phyloP scores from a whole-genome alignment of 2,888 invertebrate genomes.

The Phrixothrix hirtus region DNA sequence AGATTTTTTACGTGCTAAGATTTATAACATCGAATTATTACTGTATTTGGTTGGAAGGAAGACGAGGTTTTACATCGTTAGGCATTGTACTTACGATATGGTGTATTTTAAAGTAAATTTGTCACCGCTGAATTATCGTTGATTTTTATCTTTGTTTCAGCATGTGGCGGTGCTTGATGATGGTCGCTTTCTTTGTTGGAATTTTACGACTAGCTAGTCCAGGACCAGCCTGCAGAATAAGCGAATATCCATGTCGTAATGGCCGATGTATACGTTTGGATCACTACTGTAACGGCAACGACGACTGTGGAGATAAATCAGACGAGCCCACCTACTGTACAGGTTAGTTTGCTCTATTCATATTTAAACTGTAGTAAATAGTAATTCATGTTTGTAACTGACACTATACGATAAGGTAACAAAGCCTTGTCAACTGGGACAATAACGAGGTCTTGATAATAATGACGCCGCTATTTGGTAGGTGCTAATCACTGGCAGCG shows the following conservation, averaged over 20 bases:
- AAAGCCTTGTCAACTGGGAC: constrained; percentile 17
- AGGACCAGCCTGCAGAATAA: constrained; percentile 71
- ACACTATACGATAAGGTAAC: constrained; percentile 13
- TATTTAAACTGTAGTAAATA: background rate
- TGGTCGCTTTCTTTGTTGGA: constrained; percentile 26
- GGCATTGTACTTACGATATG: too few species aligned
- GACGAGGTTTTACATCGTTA: constrained; percentile 3
- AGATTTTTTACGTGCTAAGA: constrained; percentile 52
- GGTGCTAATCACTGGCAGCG: constrained; percentile 19
- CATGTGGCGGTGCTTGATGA: constrained; percentile 46
- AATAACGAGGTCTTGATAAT: constrained; percentile 17
- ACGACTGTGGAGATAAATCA: constrained; percentile 84
- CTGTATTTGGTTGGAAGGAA: constrained; percentile 21
- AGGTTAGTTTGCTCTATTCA: constrained; percentile 52
- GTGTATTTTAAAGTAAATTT: too few species aligned
- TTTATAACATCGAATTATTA: constrained; percentile 41
- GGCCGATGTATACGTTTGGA: constrained; percentile 80
- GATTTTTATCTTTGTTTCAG: constrained; percentile 42
- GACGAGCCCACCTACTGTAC: constrained; percentile 83
- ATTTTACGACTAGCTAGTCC: constrained; percentile 43
- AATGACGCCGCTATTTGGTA: constrained; percentile 21
- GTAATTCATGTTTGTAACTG: background rate
- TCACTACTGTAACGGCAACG: constrained; percentile 81
- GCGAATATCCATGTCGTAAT: constrained; percentile 75
- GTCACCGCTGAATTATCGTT: background rate